phyloP scores from a whole-genome alignment of 1,140 invertebrate genomes.

The Zaprionus ghesquierei region DNA sequence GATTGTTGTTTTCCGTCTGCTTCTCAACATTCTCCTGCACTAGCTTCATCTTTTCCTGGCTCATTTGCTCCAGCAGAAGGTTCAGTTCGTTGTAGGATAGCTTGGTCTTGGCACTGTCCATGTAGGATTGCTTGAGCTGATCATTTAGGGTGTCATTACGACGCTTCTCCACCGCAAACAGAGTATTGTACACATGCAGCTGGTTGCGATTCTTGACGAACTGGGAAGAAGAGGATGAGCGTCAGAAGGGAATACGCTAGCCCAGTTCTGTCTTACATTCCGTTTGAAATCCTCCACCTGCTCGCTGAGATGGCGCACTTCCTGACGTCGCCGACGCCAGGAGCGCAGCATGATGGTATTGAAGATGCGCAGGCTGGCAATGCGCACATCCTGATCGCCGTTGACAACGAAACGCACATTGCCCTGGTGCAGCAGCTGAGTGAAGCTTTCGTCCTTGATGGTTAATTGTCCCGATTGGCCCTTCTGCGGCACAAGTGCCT shows the following conservation, averaged over 20 bases:
- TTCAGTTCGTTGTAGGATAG: conserved; percentile 60
- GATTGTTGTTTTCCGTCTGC: conserved; percentile 40
- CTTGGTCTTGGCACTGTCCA: conserved; percentile 57
- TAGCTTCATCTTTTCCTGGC: conserved; percentile 38
- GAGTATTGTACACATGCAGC: conserved; percentile 66
- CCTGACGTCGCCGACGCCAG: conserved; percentile 66
- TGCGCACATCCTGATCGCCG: conserved; percentile 51
- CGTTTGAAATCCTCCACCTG: conserved; percentile 61
- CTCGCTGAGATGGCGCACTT: conserved; percentile 55
- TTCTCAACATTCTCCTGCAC: conserved; percentile 26
- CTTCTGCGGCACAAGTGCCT: not conserved
- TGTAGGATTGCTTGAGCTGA: conserved; percentile 57
- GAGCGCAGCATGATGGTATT: conserved; percentile 70
- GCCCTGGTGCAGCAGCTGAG: conserved; percentile 30
- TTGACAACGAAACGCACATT: conserved; percentile 46
- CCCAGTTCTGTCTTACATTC: conserved; percentile 34
- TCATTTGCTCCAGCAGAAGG: conserved; percentile 28
- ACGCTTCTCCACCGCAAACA: conserved; percentile 71
- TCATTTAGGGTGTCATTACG: conserved; percentile 62
- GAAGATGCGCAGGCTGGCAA: conserved; percentile 71
- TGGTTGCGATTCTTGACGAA: conserved; percentile 69
- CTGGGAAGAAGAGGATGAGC: conserved; percentile 13
- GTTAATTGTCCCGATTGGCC: not conserved
- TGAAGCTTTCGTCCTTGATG: conserved; percentile 31
- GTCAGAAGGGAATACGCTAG: too few species aligned